Conservation (phyloP, 2,797 vertebrate species). For the Tenualosa ilisha region DNA sequence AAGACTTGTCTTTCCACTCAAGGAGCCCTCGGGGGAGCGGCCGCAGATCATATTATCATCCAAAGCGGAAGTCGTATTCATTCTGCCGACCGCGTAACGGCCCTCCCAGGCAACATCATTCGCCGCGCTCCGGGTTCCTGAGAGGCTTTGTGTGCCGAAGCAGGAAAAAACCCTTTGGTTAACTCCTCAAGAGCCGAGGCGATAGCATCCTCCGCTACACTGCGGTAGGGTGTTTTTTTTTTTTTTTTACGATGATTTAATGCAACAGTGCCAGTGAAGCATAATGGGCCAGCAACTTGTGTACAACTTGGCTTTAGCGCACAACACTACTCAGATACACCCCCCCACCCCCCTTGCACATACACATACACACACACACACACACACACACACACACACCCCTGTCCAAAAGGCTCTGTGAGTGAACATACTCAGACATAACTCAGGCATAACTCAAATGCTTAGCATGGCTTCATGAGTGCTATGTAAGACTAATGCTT, state of each 20-base stretch:
- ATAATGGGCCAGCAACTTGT: neutral
- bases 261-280: constrained; percentile 11
- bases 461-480: neutral
- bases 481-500: neutral
- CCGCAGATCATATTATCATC: constrained; percentile 79
- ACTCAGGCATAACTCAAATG: constrained; percentile 12
- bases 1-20: constrained; percentile 75
- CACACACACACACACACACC: too few relatives aligned
- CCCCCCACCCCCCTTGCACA: neutral
- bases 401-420: neutral
- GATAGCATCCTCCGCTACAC: constrained; percentile 18
- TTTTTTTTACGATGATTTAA: constrained; percentile 25
- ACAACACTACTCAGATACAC: neutral
- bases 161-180: constrained; percentile 43
- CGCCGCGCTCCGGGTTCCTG: constrained; percentile 68
- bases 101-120: constrained; percentile 75
- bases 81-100: constrained; percentile 72
- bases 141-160: constrained; percentile 32
- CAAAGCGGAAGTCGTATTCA: constrained; percentile 77
- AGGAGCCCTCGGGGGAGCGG: constrained; percentile 74
- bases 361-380: too few relatives aligned
- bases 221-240: neutral
- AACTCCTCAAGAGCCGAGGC: constrained; percentile 35
- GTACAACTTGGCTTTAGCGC: neutral
- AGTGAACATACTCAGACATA: neutral